phyloP scores from a whole-genome alignment of 2,888 invertebrate species.

The Laothoe populi region DNA sequence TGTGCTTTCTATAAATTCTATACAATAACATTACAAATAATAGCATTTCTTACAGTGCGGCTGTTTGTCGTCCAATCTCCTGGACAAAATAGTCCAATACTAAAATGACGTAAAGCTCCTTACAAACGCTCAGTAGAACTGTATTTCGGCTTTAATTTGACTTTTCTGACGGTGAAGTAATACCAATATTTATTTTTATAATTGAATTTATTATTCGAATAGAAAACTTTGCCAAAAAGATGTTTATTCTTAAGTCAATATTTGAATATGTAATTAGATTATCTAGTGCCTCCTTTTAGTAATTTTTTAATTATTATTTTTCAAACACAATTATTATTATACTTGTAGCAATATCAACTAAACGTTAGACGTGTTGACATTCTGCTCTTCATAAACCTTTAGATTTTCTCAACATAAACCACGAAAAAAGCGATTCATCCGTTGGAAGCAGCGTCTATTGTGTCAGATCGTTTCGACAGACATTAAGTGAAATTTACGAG shows the following conservation, averaged over 20 bases:
- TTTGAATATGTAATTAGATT: neutral
- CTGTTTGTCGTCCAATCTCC: too few relatives aligned
- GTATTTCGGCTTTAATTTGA: neutral
- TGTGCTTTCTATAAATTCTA: too few relatives aligned
- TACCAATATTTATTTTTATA: neutral
- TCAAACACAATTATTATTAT: too few relatives aligned
- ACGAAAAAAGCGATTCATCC: constrained; percentile 48
- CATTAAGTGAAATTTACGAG: constrained; percentile 67
- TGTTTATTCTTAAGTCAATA: neutral
- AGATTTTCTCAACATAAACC: constrained; percentile 51
- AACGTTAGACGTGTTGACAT: constrained; percentile 47
- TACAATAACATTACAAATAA: too few relatives aligned
- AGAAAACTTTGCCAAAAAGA: neutral
- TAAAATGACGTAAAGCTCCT: too few relatives aligned
- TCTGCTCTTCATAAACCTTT: constrained; percentile 52
- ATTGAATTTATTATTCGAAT: neutral
- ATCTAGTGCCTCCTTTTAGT: neutral
- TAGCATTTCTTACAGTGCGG: too few relatives aligned
- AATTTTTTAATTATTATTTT: neutral
- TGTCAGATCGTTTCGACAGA: constrained; percentile 59
- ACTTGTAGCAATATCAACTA: too few relatives aligned
- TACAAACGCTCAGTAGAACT: neutral
- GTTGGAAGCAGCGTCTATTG: constrained; percentile 54
- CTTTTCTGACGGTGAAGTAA: neutral
- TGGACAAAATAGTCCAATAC: too few relatives aligned